These are phyloP conservation scores for Pseudococcus viburni DNA, from an alignment of 2,888 invertebrate genomes.

Conservation along the genomic window DNA sequence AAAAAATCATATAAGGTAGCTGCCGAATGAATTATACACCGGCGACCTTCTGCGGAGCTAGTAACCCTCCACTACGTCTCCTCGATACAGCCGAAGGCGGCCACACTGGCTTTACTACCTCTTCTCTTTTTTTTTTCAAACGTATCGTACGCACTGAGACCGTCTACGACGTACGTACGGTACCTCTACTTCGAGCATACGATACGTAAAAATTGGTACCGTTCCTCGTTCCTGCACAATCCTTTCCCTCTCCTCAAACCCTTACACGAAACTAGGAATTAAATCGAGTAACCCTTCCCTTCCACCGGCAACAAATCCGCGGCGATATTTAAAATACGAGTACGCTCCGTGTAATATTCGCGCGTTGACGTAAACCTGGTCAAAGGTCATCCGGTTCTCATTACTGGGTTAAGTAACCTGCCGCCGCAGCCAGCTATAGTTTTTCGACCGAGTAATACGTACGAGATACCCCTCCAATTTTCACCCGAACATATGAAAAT, in stretches of 20 bases:
- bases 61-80: slow-evolving; percentile 58
- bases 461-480: no score
- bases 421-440: background rate
- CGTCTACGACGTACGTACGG: no score
- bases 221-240: no score
- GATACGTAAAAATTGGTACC: background rate
- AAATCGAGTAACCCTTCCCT: background rate
- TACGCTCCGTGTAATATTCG: background rate
- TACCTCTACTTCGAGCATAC: background rate
- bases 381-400: slow-evolving; percentile 53
- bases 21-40: slow-evolving; percentile 54
- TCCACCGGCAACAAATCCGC: background rate
- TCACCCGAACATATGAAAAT: no score
- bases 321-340: slow-evolving; percentile 3
- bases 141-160: no score
- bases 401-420: slow-evolving; percentile 1
- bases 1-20: slow-evolving; percentile 60
- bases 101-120: slow-evolving; percentile 6
- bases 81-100: slow-evolving; percentile 42
- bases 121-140: background rate
- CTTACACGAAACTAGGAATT: background rate
- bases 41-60: slow-evolving; percentile 41
- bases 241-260: background rate
- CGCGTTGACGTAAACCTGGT: slow-evolving; percentile 43
- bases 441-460: no score